A percentile compares a stretch with the other conserved stretches of the same genome.
Conservation (phyloP, 2,888 invertebrate species). For the Paralinhomoeus sp. region DNA sequence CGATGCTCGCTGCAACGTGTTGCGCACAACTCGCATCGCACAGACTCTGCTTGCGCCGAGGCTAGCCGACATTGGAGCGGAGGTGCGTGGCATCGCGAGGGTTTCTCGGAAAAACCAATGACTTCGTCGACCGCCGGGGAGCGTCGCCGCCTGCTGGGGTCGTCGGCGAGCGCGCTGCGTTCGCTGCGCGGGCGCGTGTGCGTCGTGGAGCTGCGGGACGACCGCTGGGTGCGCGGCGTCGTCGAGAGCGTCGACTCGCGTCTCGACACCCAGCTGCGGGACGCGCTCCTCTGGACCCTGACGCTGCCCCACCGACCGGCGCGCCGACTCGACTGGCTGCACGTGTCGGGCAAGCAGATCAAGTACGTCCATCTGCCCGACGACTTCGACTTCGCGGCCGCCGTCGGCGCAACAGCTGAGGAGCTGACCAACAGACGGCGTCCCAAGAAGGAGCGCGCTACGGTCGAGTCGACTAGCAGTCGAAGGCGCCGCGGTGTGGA, state of each 20-base stretch:
- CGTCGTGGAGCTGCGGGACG: constrained; percentile 21
- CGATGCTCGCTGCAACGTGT: no score
- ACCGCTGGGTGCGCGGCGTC: constrained; percentile 14
- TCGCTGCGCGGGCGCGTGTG: constrained; percentile 16
- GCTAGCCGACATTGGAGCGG: no score
- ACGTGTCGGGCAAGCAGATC: constrained; percentile 19
- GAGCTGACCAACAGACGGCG: not conserved
- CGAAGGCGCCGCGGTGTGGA: no score
- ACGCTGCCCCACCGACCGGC: constrained; percentile 8
- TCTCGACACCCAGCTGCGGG: constrained; percentile 18
- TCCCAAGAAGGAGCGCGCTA: no score
- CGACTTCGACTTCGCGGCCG: constrained; percentile 16
- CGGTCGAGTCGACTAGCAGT: no score
- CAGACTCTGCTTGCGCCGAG: no score
- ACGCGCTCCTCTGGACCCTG: no score
- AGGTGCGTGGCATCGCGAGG: no score
- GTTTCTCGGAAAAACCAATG: no score
- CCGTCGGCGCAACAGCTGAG: constrained; percentile 1
- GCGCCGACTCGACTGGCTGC: constrained; percentile 10
- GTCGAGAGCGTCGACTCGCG: constrained; percentile 16
- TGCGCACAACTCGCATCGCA: no score
- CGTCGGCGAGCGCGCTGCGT: constrained; percentile 18
- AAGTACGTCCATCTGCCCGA: constrained; percentile 26
- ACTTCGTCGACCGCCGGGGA: no score
- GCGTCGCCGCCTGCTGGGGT: no score